Evolutionary conservation across 2,888 invertebrate species (phyloP), one percentile per base, ranked within the genome.

Genomic region (Alcis repandata): DNA sequence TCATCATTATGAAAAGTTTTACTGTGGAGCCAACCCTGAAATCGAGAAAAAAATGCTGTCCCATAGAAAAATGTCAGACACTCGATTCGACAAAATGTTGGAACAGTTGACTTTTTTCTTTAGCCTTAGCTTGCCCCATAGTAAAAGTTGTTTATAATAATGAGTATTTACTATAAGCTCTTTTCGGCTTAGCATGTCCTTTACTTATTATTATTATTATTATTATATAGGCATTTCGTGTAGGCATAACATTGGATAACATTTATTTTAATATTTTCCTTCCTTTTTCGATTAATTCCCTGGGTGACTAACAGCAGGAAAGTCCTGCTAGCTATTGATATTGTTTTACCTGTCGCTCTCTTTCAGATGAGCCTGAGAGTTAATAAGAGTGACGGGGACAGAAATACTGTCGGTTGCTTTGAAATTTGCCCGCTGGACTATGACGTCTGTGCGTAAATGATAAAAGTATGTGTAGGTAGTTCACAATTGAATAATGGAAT

Each of bases 251-350:
- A 48, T 27, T 15, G 15, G 15, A 27, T 15, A 10, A 48, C 32
- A n/a, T 15, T 41, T 19, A 9, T 8, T 41, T 19, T 10, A 2
- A 15, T 27, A 48, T 27, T 48, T 48, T 48, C 27, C 27, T 48
- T 27, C 48, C 48, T 3, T 32, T 46, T 48, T 27, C 27, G 9
- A 48, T 27, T 27, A 15, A 40, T 15, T 40, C n/a, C 15, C 10
- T 41, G n/a, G 22, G 20, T 45, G 22, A 22, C n/a, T 46, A 46
- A 46, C 1, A 46, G 6, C 40, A 46, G n/a, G 46, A 46, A 46
- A n/a, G 46, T 27, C 27, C 22, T 46, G 27, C 2, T n/a, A 6
- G 15, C 6, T 1, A 6, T 40, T 13, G 4, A 27, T 27, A 43
- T 43, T 43, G 43, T 20, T 22, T 45, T 45, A 20, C 13, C 10